These are phyloP conservation scores for Phymanthus crucifer DNA, from an alignment of 92 coral and sea anemone species.

Conservation along the genomic window DNA sequence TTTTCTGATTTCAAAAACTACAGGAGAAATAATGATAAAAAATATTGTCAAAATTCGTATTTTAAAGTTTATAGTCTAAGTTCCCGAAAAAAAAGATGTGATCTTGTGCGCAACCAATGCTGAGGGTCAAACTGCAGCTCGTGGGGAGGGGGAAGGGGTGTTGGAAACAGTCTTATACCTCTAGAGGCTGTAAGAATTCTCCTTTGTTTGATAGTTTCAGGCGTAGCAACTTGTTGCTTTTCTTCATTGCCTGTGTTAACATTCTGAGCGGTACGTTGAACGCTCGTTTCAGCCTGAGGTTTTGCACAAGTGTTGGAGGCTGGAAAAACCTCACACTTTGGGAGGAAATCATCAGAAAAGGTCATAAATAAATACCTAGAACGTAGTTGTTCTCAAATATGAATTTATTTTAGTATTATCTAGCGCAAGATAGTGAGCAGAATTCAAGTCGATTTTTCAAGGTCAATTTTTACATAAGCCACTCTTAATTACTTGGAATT, in stretches of 20 bases:
- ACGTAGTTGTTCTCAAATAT: too few relatives aligned
- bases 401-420: too few relatives aligned
- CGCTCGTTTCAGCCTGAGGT: background rate
- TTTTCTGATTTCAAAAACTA: constrained; percentile 13
- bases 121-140: background rate
- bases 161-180: background rate
- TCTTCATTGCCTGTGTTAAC: background rate
- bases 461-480: too few relatives aligned
- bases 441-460: too few relatives aligned
- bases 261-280: background rate
- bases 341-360: background rate
- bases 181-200: background rate
- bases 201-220: background rate
- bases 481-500: too few relatives aligned
- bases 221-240: background rate
- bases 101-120: background rate
- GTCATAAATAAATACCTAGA: background rate
- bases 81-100: too few relatives aligned
- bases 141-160: background rate
- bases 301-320: background rate
- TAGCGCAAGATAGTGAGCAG: too few relatives aligned
- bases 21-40: background rate
- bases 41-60: background rate
- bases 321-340: constrained; percentile 2
- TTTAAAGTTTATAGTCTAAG: too few relatives aligned